Base-by-base conservation (phyloP, 2,113 vertebrate genomes). In the Podarcis raffonei region DNA sequence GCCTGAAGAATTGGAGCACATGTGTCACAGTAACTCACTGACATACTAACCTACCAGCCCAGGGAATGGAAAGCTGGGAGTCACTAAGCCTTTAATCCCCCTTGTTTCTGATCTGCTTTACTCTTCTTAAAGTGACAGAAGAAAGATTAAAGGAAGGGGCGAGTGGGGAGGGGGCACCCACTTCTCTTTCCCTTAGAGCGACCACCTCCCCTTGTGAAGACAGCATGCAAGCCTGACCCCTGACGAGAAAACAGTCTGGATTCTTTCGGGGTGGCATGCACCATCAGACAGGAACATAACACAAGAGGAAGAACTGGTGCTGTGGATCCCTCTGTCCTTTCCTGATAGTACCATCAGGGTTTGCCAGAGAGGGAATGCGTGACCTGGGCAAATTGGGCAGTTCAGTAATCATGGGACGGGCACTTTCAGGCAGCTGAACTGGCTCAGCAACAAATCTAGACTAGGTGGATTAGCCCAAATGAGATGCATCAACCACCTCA, bases 31-130 rank as follows among this genome's bases (percentile, higher is more conserved):
- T 97, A 97, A 97, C 97, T 98, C 95, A 97, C 95, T 98, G 97
- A 97, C 98, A 98, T 95, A 96, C 97, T 98, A 96, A 97, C 98
- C 97, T 87, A 96, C 84, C 97, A 94, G 96, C 97, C 95, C 89
- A 82, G 76, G 94, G 81, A 95, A 0, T 0, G 12, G 86, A 94
- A 89, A 92, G 39, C 89, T 94, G 85, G 1, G 0, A 62, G 1
- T 53, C 42, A 8, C 27, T 94, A 95, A 98, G 89, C 88, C 95
- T 89, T 92, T 97, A 97, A 98, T 95, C 97, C 92, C 85, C 68
- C 82, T 85, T 69, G 84, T 94, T 83, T 32, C 88, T 93, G 91
- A 95, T 92, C 93, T 0, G 85, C 91, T 94, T 88, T 92, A 85
- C 86, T 88, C 89, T 94, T 92, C 91, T 91, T 89, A 72, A 88